phyloP scores from a whole-genome alignment of 1,140 invertebrate species.

The Drosophila takahashii region DNA sequence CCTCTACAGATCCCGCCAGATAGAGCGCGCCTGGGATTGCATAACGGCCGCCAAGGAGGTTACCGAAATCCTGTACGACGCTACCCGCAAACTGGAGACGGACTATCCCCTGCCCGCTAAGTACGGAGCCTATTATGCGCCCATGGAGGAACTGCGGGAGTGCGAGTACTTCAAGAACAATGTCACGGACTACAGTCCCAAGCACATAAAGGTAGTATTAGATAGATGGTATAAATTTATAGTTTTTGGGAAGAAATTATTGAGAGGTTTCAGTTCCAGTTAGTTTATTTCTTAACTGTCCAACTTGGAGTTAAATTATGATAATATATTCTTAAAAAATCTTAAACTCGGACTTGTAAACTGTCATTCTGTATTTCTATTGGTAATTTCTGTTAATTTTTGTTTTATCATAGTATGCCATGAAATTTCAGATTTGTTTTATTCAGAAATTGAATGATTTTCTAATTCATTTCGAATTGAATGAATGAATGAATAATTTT shows the following conservation, averaged over 20 bases:
- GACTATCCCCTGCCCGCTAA: slow-evolving; percentile 70
- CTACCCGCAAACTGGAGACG: slow-evolving; percentile 75
- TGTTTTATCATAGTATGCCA: too few relatives aligned
- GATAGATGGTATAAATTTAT: background rate
- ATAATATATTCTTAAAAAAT: too few relatives aligned
- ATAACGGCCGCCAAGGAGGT: slow-evolving; percentile 82
- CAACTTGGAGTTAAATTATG: too few relatives aligned
- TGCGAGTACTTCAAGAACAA: slow-evolving; percentile 84
- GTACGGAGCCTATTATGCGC: slow-evolving; percentile 70
- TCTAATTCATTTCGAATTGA: too few relatives aligned
- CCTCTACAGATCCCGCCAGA: slow-evolving; percentile 72
- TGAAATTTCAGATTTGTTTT: too few relatives aligned
- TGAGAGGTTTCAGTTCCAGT: background rate
- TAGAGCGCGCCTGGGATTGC: slow-evolving; percentile 82
- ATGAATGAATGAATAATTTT: too few relatives aligned
- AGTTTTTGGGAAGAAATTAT: background rate
- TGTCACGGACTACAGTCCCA: slow-evolving; percentile 81
- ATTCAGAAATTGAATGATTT: too few relatives aligned
- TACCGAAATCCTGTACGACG: slow-evolving; percentile 80
- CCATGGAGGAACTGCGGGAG: slow-evolving; percentile 81
- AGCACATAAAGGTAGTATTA: slow-evolving; percentile 74
- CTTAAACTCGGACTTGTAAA: too few relatives aligned
- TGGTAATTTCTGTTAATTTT: too few relatives aligned
- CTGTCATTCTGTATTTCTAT: too few relatives aligned
- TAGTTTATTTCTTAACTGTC: too few relatives aligned